Base-by-base conservation (phyloP, 2,113 vertebrate genomes). In the Takifugu flavidus region DNA sequence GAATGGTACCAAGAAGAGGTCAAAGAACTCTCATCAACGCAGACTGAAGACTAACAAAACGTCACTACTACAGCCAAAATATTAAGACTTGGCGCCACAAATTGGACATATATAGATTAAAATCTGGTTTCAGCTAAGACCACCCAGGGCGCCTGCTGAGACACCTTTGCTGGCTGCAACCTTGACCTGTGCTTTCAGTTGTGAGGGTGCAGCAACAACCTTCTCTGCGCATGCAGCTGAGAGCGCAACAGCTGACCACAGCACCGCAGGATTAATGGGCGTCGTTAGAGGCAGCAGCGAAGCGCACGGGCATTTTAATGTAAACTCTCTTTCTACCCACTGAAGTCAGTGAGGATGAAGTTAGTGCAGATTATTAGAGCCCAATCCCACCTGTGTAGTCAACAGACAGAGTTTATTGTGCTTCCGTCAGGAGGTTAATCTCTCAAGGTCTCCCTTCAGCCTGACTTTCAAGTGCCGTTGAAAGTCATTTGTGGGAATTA, bases 371-470 rank as follows among this genome's bases (percentile, higher is more conserved):
- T 64, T 52, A 75, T 79, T 75, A 80, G 80, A 4, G 29, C 29
- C 29, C 5, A 3, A 1, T 11, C 34, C 34, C 34, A 39, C 34
- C 34, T 39, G 34, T 34, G 31, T 34, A 7, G 26, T 64, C 25
- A 72, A 60, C 66, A 65, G 47, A 46, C 2, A 46, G 46, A 72
- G 77, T 59, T 29, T 29, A 31, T 68, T 58, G 72, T 71, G 60
- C 31, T 58, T 70, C 51, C 65, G 66, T 56, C 74, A 65, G 47
- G 47, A 49, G 50, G 67, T 81, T 74, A 70, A 75, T 70, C 28
- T 42, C 65, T 49, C 6, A 56, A 65, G 74, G 80, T 67, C 62
- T 74, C 14, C 65, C 79, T 82, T 82, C 79, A 84, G 67, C 78
- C 59, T 29, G 51, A 71, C 31, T 31, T 25, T 66, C 53, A 63